Evolutionary conservation across 2,113 vertebrate species (phyloP).

Genomic region (Alligator mississippiensis): DNA sequence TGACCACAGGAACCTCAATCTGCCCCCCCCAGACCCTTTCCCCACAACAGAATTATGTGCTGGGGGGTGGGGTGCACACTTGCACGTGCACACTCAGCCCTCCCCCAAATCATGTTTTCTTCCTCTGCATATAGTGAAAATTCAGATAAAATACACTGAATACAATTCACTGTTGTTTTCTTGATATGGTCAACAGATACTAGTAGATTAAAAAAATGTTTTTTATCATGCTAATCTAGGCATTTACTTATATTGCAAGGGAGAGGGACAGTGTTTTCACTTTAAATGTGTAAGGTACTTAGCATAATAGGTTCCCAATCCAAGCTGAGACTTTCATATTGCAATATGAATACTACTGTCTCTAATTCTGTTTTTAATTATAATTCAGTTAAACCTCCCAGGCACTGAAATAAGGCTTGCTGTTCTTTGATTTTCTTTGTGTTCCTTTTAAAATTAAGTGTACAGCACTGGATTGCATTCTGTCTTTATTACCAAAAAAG

Average conservation of each 20-base stretch:
- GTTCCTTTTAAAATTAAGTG: background rate
- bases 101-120: too few relatives aligned
- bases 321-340: background rate
- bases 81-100: too few relatives aligned
- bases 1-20: too few relatives aligned
- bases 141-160: slow-evolving; percentile 36
- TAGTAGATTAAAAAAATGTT: background rate
- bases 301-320: background rate
- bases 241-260: background rate
- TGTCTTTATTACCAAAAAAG: background rate
- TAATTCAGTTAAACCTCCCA: background rate
- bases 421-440: background rate
- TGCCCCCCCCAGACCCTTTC: too few relatives aligned
- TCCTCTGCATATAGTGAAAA: slow-evolving; percentile 7
- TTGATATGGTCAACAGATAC: background rate
- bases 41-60: too few relatives aligned
- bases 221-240: background rate
- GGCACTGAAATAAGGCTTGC: background rate
- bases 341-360: background rate
- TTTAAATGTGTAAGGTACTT: background rate
- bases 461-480: background rate
- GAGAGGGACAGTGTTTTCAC: background rate
- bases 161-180: slow-evolving; percentile 50
- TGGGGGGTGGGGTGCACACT: too few relatives aligned
- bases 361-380: background rate